Percentiles rank a stretch among this genome's conserved stretches.
These are phyloP conservation scores for Tribolium freemani DNA, from an alignment of 2,888 invertebrate genomes.

Conservation along the genomic window DNA sequence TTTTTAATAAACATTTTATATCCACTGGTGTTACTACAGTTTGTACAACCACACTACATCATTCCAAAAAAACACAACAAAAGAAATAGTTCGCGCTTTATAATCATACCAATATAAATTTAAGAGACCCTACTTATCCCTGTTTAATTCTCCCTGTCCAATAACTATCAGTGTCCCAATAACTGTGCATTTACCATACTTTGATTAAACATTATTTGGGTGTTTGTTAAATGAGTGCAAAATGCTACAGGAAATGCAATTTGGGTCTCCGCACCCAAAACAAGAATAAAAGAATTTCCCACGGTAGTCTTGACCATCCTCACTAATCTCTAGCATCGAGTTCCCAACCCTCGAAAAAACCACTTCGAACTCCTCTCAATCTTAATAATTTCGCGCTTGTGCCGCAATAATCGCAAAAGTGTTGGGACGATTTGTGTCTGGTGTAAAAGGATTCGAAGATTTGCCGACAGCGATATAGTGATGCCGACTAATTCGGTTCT, in stretches of 20 bases:
- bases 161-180: too few species aligned
- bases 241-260: neutral
- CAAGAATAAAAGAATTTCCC: slow-evolving; percentile 39
- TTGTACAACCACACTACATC: too few species aligned
- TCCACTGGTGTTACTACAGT: too few species aligned
- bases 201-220: too few species aligned
- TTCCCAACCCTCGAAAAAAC: neutral
- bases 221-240: neutral
- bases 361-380: slow-evolving; percentile 21
- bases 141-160: too few species aligned
- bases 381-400: slow-evolving; percentile 15
- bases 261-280: neutral
- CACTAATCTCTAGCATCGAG: slow-evolving; percentile 37
- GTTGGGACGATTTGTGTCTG: neutral
- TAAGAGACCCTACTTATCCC: too few species aligned
- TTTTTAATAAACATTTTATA: too few species aligned
- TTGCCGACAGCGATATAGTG: slow-evolving; percentile 58
- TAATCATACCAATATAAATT: too few species aligned
- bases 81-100: too few species aligned
- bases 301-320: slow-evolving; percentile 45
- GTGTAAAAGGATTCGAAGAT: slow-evolving; percentile 47
- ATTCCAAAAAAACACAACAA: too few species aligned
- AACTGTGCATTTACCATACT: too few species aligned
- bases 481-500: slow-evolving; percentile 54
- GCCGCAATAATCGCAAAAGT: neutral